Evolutionary conservation across 1,140 invertebrate species (phyloP).

Genomic region (Nasonia vitripennis): DNA sequence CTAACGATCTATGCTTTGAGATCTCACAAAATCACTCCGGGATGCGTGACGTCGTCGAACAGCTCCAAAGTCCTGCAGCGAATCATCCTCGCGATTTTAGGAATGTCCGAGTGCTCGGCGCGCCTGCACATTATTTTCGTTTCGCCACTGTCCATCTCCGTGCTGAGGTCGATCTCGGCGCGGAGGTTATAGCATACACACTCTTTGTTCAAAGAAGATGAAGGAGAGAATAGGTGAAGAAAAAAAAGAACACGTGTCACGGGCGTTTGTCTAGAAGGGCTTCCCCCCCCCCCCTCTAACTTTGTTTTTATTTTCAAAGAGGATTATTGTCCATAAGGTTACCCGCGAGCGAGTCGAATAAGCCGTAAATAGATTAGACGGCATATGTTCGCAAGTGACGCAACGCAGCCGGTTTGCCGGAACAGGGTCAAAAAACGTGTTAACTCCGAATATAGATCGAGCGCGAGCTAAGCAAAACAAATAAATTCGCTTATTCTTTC

Average conservation of each 20-base stretch:
- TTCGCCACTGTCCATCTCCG: not conserved
- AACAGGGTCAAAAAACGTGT: conserved; percentile 3
- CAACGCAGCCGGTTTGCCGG: not conserved
- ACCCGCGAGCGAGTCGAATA: not conserved
- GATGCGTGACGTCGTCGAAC: not conserved
- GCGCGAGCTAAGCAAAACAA: not conserved
- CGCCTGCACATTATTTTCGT: not conserved
- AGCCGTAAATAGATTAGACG: not conserved
- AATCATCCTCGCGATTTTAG: not conserved
- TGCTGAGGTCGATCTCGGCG: not conserved
- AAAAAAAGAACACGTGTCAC: not conserved
- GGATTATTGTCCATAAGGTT: not conserved
- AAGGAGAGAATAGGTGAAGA: not conserved
- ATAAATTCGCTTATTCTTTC: not conserved
- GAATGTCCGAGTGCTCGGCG: not conserved
- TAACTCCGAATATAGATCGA: not conserved
- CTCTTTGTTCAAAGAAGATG: not conserved
- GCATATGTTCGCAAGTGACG: not conserved
- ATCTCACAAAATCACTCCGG: conserved; percentile 4
- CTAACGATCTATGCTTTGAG: not conserved
- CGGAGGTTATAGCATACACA: not conserved
- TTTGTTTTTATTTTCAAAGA: not conserved
- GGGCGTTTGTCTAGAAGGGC: no score
- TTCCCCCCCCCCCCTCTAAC: no score
- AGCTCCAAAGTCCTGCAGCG: not conserved